phyloP scores from a whole-genome alignment of 2,797 vertebrate genomes.

The Champsocephalus gunnari region DNA sequence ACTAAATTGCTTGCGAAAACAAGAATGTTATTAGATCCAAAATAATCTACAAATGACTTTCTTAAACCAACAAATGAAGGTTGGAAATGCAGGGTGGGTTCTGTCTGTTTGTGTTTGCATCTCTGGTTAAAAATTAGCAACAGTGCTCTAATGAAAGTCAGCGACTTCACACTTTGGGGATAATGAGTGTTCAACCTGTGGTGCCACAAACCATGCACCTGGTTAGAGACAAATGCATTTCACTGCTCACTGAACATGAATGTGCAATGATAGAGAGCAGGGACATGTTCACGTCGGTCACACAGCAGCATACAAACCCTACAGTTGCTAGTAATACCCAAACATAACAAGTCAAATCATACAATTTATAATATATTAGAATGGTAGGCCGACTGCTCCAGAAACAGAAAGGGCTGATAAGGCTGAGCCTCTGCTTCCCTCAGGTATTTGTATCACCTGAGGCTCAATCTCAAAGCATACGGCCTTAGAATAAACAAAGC shows the following conservation, averaged over 20 bases:
- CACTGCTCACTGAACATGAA: conserved; percentile 26
- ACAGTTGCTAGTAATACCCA: not conserved
- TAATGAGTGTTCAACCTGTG: conserved; percentile 40
- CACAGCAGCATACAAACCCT: conserved; percentile 3
- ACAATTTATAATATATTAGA: not conserved
- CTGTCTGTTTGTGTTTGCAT: conserved; percentile 40
- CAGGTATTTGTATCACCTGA: conserved; percentile 32
- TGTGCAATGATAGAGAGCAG: conserved; percentile 28
- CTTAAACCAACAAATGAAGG: conserved; percentile 4
- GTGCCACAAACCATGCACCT: conserved; percentile 40
- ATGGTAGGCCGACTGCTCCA: not conserved
- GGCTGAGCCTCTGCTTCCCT: not conserved
- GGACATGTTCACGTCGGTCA: conserved; percentile 21
- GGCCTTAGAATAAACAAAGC: conserved; percentile 16
- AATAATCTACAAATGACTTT: not conserved
- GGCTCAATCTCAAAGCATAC: conserved; percentile 17
- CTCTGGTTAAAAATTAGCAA: conserved; percentile 71
- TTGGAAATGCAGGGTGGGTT: conserved; percentile 4
- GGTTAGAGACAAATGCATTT: conserved; percentile 43
- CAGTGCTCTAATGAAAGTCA: conserved; percentile 65
- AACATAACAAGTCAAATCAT: not conserved
- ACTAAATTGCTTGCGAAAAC: not conserved
- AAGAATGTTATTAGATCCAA: not conserved
- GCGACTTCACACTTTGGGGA: conserved; percentile 52
- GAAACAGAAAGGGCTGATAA: conserved; percentile 10